These are phyloP conservation scores for Corvus hawaiiensis DNA, from an alignment of 2,113 vertebrate species.

Conservation along the genomic window DNA sequence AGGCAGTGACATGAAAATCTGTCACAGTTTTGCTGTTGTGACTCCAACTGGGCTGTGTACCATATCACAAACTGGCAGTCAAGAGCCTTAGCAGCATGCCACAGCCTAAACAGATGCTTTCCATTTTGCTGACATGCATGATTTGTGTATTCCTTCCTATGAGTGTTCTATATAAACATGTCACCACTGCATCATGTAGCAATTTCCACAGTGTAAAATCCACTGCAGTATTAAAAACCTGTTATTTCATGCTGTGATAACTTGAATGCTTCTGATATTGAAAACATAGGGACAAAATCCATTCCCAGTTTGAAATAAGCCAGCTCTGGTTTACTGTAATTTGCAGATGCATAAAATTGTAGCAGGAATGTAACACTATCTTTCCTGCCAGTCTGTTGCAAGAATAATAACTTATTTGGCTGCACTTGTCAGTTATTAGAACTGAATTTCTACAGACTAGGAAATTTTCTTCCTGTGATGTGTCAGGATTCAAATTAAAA, in stretches of 20 bases:
- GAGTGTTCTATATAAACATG: constrained; percentile 52
- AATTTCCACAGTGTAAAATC: constrained; percentile 51
- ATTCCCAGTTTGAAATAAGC: background rate
- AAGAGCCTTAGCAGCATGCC: constrained; percentile 11
- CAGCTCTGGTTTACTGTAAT: constrained; percentile 17
- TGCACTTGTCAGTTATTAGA: background rate
- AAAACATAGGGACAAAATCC: constrained; percentile 20
- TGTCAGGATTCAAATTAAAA: background rate
- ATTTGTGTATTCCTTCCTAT: constrained; percentile 53
- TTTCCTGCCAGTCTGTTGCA: background rate
- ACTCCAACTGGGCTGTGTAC: background rate
- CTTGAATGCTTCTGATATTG: constrained; percentile 58
- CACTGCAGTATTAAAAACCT: constrained; percentile 43
- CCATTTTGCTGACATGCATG: constrained; percentile 52
- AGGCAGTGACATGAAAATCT: background rate
- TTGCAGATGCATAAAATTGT: constrained; percentile 41
- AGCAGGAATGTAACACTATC: constrained; percentile 1
- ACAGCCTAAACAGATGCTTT: constrained; percentile 54
- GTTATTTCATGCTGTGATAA: constrained; percentile 60
- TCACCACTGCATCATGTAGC: constrained; percentile 56
- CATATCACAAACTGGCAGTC: background rate
- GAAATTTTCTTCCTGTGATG: background rate
- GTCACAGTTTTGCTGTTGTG: background rate
- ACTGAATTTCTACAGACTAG: background rate
- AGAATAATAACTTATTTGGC: background rate